Evolutionary conservation across 2,888 invertebrate genomes (phyloP).

Genomic region (Drosophila vallismaia): DNA sequence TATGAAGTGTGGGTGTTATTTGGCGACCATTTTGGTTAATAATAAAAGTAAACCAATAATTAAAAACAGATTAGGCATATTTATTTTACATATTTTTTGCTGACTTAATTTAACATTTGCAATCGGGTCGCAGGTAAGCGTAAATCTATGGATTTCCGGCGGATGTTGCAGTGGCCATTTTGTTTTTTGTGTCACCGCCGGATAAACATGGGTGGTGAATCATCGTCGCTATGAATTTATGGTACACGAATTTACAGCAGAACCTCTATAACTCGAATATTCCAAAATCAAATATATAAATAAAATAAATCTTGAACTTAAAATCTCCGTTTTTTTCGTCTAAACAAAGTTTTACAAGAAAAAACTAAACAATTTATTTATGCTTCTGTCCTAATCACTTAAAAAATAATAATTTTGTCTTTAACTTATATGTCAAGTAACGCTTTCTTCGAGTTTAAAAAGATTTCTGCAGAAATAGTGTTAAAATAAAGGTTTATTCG

Average conservation of each 20-base stretch:
- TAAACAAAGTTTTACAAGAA: constrained; percentile 1
- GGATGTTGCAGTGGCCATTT: constrained; percentile 20
- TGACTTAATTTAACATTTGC: constrained; percentile 30
- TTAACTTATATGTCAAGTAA: constrained; percentile 2
- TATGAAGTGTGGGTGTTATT: constrained; percentile 5
- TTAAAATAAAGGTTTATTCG: constrained; percentile 44
- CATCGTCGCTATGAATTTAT: constrained; percentile 4
- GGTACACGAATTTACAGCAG: background rate
- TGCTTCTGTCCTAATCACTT: background rate
- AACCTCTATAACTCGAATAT: constrained; percentile 1
- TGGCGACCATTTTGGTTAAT: constrained; percentile 20
- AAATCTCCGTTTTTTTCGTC: background rate
- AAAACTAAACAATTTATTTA: background rate
- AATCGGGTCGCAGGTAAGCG: constrained; percentile 14
- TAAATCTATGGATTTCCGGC: constrained; percentile 8
- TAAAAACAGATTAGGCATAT: constrained; percentile 43
- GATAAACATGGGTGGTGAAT: no score
- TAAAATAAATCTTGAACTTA: background rate
- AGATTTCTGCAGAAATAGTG: constrained; percentile 7
- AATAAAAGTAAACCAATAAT: constrained; percentile 42
- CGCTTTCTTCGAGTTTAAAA: background rate
- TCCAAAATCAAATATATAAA: background rate
- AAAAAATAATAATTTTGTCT: background rate
- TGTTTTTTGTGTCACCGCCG: constrained; percentile 3
- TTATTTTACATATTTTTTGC: constrained; percentile 15